Conservation (phyloP, 2,113 vertebrate species). For the Poicephalus gulielmi region DNA sequence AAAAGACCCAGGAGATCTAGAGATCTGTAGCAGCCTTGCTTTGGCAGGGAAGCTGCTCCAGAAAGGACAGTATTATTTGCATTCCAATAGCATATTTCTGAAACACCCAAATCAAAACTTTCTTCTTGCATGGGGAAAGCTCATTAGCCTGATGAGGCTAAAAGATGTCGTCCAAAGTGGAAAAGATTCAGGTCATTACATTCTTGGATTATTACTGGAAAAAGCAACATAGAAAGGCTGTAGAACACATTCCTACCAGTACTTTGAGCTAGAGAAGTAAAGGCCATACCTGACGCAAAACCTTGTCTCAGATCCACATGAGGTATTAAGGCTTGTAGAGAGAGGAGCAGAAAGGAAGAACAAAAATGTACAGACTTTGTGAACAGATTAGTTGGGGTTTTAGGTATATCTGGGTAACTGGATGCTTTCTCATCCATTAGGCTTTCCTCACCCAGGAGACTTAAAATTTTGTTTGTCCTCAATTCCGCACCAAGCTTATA, state of each 20-base stretch:
- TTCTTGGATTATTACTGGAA: neutral
- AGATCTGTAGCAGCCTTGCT: neutral
- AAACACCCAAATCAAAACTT: neutral
- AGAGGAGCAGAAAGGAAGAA: neutral
- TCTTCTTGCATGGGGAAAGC: neutral
- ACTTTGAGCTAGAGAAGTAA: neutral
- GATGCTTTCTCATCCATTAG: neutral
- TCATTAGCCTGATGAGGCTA: neutral
- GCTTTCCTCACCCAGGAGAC: neutral
- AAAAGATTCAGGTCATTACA: neutral
- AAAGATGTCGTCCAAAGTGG: neutral
- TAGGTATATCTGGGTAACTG: neutral
- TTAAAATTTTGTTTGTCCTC: neutral
- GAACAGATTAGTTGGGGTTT: rapidly evolving
- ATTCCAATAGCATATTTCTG: neutral
- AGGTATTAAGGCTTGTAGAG: neutral
- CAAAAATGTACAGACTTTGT: neutral
- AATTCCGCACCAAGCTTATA: neutral
- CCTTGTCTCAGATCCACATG: neutral
- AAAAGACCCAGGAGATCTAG: neutral
- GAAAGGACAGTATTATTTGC: neutral
- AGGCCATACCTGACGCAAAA: neutral
- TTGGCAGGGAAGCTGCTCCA: neutral
- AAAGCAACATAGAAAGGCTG: neutral
- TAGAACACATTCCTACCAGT: neutral